Conservation (phyloP, 1,140 invertebrate species). For the Mylabris phalerata region DNA sequence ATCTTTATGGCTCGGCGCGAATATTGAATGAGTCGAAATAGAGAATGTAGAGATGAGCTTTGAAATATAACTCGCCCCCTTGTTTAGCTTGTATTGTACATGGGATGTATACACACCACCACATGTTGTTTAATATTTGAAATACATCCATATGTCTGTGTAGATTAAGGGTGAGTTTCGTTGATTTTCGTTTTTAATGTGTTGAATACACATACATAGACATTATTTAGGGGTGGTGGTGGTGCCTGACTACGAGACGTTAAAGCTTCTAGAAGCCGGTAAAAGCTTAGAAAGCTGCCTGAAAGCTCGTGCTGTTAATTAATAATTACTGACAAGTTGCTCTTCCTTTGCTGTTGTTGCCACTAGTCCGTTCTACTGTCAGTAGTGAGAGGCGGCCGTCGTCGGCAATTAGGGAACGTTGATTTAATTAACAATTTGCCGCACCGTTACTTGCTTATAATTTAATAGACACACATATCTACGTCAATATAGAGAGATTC, state of each 20-base stretch:
- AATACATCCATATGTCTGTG: no score
- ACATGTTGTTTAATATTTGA: no score
- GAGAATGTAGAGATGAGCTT: conserved; percentile 14
- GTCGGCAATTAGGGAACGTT: conserved; percentile 33
- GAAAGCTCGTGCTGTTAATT: conserved; percentile 47
- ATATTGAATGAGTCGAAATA: no score
- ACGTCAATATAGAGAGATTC: no score
- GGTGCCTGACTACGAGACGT: conserved; percentile 21
- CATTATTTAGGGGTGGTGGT: no score
- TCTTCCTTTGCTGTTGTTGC: conserved; percentile 44
- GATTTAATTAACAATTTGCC: conserved; percentile 40
- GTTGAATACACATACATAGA: no score
- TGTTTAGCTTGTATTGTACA: neutral
- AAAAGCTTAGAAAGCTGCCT: conserved; percentile 47
- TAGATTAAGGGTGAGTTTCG: conserved; percentile 1
- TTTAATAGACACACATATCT: conserved; percentile 21
- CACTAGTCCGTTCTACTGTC: conserved; percentile 36
- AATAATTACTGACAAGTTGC: conserved; percentile 48
- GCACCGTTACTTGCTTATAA: conserved; percentile 37
- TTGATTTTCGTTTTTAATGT: no score
- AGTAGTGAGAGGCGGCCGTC: conserved; percentile 23
- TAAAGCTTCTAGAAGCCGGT: conserved; percentile 42
- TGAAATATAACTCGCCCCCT: conserved; percentile 25
- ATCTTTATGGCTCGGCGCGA: conserved; percentile 28
- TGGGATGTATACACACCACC: neutral